phyloP scores from a whole-genome alignment of 2,113 vertebrate species.

The Dolichotis patagonum region DNA sequence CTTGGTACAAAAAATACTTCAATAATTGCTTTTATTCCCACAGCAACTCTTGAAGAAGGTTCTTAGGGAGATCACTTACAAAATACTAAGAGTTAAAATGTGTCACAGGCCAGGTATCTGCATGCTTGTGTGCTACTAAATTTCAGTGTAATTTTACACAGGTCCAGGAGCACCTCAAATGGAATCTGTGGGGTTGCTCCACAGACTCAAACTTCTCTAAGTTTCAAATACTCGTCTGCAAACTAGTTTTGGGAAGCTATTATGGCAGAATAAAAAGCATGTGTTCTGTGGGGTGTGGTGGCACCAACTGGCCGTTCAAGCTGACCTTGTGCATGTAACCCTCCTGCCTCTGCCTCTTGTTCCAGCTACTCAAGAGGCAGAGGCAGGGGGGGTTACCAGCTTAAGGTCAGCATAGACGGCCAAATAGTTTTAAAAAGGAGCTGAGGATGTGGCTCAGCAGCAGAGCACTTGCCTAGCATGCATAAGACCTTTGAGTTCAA shows the following conservation, averaged over 20 bases:
- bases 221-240: not conserved
- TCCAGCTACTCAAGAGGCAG: not conserved
- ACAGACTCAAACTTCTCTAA: not conserved
- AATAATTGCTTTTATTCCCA: slow-evolving; percentile 11
- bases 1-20: not conserved
- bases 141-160: not conserved
- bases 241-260: not conserved
- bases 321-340: no score
- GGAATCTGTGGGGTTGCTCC: not conserved
- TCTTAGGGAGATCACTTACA: not conserved
- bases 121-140: not conserved
- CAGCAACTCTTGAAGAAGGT: not conserved
- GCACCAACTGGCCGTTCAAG: no score
- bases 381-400: not conserved
- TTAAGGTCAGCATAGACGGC: not conserved
- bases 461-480: not conserved
- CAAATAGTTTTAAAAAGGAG: not conserved
- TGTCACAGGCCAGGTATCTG: rapidly evolving
- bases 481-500: not conserved
- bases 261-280: not conserved
- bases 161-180: not conserved
- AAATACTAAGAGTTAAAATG: not conserved
- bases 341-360: no score
- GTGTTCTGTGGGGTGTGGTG: not conserved
- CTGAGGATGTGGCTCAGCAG: not conserved